phyloP scores from a whole-genome alignment of 2,113 vertebrate genomes.

The Gila orcuttii region DNA sequence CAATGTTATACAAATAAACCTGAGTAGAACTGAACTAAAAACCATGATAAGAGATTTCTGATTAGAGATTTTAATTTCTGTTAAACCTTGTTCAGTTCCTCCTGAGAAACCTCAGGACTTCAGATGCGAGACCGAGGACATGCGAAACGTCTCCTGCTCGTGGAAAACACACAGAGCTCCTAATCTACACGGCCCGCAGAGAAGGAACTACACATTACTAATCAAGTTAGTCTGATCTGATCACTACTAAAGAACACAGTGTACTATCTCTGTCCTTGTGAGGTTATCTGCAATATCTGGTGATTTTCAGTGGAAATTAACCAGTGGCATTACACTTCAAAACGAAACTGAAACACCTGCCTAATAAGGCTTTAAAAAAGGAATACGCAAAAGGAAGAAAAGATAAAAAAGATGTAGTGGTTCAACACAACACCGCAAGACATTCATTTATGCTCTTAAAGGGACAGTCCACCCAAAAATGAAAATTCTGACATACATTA shows the following conservation, averaged over 20 bases:
- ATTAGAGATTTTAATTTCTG: background rate
- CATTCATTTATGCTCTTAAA: background rate
- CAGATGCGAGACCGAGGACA: conserved; percentile 63
- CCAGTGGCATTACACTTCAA: background rate
- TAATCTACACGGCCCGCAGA: accelerated
- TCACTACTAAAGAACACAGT: background rate
- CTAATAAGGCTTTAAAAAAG: background rate
- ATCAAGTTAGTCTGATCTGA: conserved; percentile 59
- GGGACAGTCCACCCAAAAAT: background rate
- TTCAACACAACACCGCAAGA: background rate
- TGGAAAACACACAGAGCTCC: conserved; percentile 57
- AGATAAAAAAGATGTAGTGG: background rate
- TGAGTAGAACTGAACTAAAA: too few relatives aligned
- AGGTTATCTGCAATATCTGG: background rate
- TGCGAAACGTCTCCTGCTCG: conserved; percentile 58
- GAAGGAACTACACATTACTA: conserved; percentile 53
- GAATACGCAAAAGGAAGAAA: background rate
- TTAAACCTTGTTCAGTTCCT: conserved; percentile 58
- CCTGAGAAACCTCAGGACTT: conserved; percentile 67
- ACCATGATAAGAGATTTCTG: background rate
- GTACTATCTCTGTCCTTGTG: background rate
- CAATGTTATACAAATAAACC: background rate
- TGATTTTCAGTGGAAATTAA: background rate
- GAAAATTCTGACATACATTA: background rate
- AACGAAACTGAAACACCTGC: background rate